phyloP scores from a whole-genome alignment of 2,888 invertebrate species.

The Dryocosmus kuriphilus region DNA sequence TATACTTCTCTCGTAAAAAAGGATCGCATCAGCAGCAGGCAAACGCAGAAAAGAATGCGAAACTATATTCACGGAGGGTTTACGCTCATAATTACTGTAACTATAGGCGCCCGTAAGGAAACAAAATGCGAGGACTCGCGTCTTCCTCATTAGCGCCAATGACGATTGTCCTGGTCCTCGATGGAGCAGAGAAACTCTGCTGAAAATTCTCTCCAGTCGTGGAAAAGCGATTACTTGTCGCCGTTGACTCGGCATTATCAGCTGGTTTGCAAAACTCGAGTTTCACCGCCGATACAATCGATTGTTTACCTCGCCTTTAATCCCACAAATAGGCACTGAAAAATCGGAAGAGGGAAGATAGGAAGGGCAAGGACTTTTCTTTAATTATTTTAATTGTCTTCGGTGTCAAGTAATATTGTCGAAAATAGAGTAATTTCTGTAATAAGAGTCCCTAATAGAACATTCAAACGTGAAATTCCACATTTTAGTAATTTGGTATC shows the following conservation, averaged over 20 bases:
- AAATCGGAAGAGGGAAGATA: conserved; percentile 48
- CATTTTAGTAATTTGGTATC: not conserved
- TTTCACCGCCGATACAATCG: conserved; percentile 42
- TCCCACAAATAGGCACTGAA: conserved; percentile 47
- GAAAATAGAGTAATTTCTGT: not conserved
- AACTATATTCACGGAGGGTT: not conserved
- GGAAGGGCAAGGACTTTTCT: conserved; percentile 11
- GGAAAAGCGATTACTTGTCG: conserved; percentile 52
- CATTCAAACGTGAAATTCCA: not conserved
- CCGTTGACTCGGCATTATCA: conserved; percentile 43
- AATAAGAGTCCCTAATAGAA: not conserved
- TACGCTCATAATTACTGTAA: conserved; percentile 24
- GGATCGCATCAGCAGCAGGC: not conserved
- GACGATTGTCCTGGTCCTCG: conserved; percentile 44
- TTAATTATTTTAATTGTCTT: not conserved
- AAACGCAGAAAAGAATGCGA: not conserved
- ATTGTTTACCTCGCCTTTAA: conserved; percentile 56
- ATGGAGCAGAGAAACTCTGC: conserved; percentile 30
- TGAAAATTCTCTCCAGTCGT: conserved; percentile 41
- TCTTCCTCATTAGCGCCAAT: conserved; percentile 51
- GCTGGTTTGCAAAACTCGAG: conserved; percentile 55
- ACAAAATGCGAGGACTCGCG: conserved; percentile 57
- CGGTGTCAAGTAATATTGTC: not conserved
- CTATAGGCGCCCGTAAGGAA: conserved; percentile 44
- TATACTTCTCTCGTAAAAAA: not conserved